phyloP scores from a whole-genome alignment of 2,797 vertebrate genomes.

The Trachurus trachurus region DNA sequence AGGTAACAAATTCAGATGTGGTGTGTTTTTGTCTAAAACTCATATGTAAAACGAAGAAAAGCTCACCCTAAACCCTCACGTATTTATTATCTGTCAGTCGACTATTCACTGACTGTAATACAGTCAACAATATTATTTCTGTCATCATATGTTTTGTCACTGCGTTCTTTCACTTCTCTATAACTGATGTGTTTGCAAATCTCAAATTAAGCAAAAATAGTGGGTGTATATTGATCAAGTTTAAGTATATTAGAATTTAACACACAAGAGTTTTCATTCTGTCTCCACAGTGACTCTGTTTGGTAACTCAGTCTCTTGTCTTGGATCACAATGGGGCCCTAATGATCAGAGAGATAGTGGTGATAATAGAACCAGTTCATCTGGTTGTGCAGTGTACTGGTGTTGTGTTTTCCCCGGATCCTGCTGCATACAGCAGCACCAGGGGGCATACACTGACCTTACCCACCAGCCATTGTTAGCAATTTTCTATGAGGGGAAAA shows the following conservation, averaged over 20 bases:
- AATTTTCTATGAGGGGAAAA: slow-evolving; percentile 66
- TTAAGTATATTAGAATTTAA: not conserved
- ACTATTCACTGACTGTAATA: no score
- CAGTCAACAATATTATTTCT: no score
- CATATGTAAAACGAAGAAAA: not conserved
- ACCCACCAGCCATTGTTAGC: slow-evolving; percentile 79
- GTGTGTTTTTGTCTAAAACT: not conserved
- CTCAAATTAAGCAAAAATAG: no score
- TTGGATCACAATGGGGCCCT: slow-evolving; percentile 30
- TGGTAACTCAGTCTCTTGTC: slow-evolving; percentile 8
- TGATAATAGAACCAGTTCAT: slow-evolving; percentile 72
- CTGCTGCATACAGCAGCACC: slow-evolving; percentile 56
- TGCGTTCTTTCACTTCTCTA: no score
- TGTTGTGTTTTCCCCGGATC: slow-evolving; percentile 49
- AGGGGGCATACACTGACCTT: slow-evolving; percentile 70
- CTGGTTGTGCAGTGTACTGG: slow-evolving; percentile 62
- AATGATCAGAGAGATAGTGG: slow-evolving; percentile 37
- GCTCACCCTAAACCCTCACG: no score
- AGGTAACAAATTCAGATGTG: not conserved
- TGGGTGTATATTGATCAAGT: no score
- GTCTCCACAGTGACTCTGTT: slow-evolving; percentile 1
- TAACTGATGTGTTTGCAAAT: no score
- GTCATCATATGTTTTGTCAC: no score
- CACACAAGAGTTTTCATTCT: not conserved
- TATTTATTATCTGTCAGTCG: not conserved